Conservation (phyloP, 2,113 vertebrate species). For the Ammodytes marinus region DNA sequence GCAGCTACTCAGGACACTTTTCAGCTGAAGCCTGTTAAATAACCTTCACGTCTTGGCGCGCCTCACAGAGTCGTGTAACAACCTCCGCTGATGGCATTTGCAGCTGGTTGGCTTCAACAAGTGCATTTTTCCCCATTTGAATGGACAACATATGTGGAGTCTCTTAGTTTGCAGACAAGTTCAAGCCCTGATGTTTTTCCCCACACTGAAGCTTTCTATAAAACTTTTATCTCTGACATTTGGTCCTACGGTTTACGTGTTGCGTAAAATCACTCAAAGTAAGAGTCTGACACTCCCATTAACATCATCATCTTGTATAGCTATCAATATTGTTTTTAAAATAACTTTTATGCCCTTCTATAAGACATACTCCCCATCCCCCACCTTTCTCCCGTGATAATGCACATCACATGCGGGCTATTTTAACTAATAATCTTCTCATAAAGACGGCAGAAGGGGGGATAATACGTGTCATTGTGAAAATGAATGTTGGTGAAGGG, state of each 20-base stretch:
- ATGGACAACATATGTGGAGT: conserved; percentile 60
- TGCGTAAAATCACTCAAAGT: conserved; percentile 26
- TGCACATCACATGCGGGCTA: conserved; percentile 33
- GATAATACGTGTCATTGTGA: conserved; percentile 54
- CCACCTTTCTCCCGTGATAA: conserved; percentile 4
- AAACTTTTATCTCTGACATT: conserved; percentile 10
- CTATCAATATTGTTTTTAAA: conserved; percentile 3
- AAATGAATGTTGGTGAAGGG: conserved; percentile 45
- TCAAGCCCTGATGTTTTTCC: conserved; percentile 2
- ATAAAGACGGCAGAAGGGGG: conserved; percentile 40
- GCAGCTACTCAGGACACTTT: conserved; percentile 29
- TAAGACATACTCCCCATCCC: not conserved
- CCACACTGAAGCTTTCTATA: conserved; percentile 5
- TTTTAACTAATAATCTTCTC: conserved; percentile 58
- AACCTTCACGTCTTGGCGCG: conserved; percentile 59
- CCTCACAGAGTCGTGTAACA: conserved; percentile 53
- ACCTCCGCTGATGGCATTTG: conserved; percentile 69
- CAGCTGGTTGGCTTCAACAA: conserved; percentile 74
- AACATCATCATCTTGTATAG: conserved; percentile 15
- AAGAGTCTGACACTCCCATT: not conserved
- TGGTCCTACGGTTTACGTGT: not conserved
- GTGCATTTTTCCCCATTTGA: conserved; percentile 58
- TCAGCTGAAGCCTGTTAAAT: conserved; percentile 54
- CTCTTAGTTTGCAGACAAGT: conserved; percentile 48
- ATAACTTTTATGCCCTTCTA: not conserved